These are phyloP conservation scores for Noctuana brunneofusca DNA, from an alignment of 2,888 invertebrate species.

Conservation along the genomic window DNA sequence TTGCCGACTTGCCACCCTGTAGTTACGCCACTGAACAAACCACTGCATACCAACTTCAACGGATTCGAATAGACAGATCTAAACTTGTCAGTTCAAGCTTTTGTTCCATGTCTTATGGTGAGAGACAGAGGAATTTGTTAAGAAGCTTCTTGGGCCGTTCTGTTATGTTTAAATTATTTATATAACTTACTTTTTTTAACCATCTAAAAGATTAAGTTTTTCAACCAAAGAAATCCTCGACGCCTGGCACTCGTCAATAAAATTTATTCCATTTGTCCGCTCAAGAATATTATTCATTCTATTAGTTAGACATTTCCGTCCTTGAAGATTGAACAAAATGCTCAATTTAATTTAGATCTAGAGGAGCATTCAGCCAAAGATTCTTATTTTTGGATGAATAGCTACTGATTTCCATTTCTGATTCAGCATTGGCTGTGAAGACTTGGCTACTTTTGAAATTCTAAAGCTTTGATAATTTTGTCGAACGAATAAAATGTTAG, in stretches of 20 bases:
- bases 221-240: background rate
- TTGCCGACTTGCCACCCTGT: too few relatives aligned
- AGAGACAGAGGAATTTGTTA: too few relatives aligned
- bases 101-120: too few relatives aligned
- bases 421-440: conserved; percentile 7
- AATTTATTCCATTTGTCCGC: background rate
- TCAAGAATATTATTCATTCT: conserved; percentile 12
- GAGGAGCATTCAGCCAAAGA: conserved; percentile 19
- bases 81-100: too few relatives aligned
- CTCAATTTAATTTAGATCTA: conserved; percentile 26
- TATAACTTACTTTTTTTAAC: background rate
- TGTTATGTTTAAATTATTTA: background rate
- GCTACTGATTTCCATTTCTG: conserved; percentile 18
- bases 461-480: conserved; percentile 4
- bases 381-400: conserved; percentile 29
- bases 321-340: conserved; percentile 17
- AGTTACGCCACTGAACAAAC: too few relatives aligned
- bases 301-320: conserved; percentile 11
- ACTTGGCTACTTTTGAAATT: conserved; percentile 13
- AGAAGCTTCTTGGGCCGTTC: too few relatives aligned
- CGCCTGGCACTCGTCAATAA: background rate
- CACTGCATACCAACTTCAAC: too few relatives aligned
- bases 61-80: too few relatives aligned
- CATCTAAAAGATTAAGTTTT: background rate
- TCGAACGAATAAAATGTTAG: background rate